phyloP scores from a whole-genome alignment of 2,888 invertebrate genomes.

The Rambutsinella grinnellia region DNA sequence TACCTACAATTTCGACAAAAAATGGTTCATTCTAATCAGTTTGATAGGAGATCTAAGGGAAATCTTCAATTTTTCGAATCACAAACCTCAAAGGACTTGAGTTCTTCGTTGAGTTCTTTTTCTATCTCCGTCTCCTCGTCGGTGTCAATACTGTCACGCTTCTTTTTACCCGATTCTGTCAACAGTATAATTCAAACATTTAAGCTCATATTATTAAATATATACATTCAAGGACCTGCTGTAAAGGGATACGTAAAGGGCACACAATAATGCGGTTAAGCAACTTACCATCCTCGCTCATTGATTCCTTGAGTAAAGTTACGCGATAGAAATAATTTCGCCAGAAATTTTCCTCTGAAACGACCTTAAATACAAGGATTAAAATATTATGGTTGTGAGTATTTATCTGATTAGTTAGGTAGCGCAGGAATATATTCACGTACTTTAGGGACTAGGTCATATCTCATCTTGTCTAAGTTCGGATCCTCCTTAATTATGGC shows the following conservation, averaged over 20 bases:
- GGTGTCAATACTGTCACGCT: constrained; percentile 59
- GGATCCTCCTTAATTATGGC: constrained; percentile 95
- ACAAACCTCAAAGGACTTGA: constrained; percentile 95
- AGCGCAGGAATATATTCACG: no score
- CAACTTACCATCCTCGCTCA: constrained; percentile 62
- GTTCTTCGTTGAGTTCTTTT: constrained; percentile 93
- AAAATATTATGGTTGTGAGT: neutral
- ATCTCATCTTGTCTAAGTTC: constrained; percentile 97
- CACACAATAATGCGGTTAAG: no score
- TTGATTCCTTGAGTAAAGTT: constrained; percentile 97
- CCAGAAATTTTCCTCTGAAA: constrained; percentile 99
- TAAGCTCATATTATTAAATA: no score
- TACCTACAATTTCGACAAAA: constrained; percentile 58
- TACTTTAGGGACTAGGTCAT: constrained; percentile 99
- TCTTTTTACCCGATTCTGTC: constrained; percentile 63
- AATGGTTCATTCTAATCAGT: constrained; percentile 52
- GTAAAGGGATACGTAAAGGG: no score
- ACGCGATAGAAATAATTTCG: constrained; percentile 99
- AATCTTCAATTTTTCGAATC: constrained; percentile 55
- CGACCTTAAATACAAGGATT: constrained; percentile 68
- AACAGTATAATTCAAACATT: neutral
- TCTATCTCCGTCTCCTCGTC: constrained; percentile 73
- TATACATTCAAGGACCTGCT: no score
- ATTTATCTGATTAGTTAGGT: neutral
- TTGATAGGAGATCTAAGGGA: constrained; percentile 45